Evolutionary conservation across 2,888 invertebrate species (phyloP), one percentile per base, ranked within the genome.

Genomic region (Acleris holmiana): DNA sequence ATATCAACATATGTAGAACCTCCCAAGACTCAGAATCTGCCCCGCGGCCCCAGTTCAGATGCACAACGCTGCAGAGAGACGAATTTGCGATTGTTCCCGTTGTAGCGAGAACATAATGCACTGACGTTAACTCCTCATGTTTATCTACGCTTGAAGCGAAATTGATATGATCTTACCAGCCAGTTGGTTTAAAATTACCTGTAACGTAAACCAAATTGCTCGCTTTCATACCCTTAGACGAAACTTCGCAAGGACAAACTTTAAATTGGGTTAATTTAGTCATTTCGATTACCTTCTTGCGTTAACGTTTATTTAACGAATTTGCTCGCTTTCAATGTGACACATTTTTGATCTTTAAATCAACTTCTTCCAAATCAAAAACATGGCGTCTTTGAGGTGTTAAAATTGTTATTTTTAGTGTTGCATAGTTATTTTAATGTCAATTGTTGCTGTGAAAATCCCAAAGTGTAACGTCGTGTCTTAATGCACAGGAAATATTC

Each of bases 401-500:
- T 44, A 55, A 23, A 19, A 21, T 41, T 18, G 55, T 18, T 13
- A 35, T 13, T 35, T 35, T 35, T 13, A 13, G 4, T n/a, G 47
- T 25, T 17, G 29, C 17, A 55, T 44, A 60, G n/a, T 50, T 54
- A 46, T 47, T 48, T 64, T 47, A 35, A 55, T 44, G 48, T 65
- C 40, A 21, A 49, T 50, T 51, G 49, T 55, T 67, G 53, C 21
- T 19, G 63, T 54, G 50, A 47, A 57, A 64, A 50, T 60, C 68
- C 50, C 55, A 55, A 60, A 40, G 51, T 59, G 46, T 53, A 64
- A 55, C 64, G 47, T 29, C 66, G 73, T 74, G 66, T 75, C 79
- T 80, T 83, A 84, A 85, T 84, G 84, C 79, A 80, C 82, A 80
- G 83, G 83, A 83, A 85, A 83, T 81, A 78, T 79, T 78, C 74